A percentile compares a stretch with the other conserved stretches of the same genome.
These are phyloP conservation scores for Cecidostiba fungosa DNA, from an alignment of 2,888 invertebrate species.

Conservation along the genomic window DNA sequence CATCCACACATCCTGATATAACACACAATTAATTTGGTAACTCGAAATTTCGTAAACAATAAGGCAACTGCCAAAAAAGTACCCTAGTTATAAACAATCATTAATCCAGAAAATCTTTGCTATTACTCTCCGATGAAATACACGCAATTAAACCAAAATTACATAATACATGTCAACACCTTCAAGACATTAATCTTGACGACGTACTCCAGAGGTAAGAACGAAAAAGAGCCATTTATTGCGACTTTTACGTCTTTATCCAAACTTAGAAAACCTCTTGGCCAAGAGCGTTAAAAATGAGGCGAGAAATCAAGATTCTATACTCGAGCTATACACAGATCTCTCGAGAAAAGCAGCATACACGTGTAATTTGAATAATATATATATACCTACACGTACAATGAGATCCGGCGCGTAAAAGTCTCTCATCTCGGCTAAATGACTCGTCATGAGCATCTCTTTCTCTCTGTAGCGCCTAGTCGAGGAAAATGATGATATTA, in stretches of 20 bases:
- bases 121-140: background rate
- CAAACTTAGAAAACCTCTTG: background rate
- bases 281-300: constrained; percentile 4
- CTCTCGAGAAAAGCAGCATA: background rate
- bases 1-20: background rate
- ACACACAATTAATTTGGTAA: background rate
- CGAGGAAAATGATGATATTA: constrained; percentile 15
- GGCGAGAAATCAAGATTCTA: background rate
- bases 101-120: background rate
- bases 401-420: background rate
- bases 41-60: background rate
- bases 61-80: background rate
- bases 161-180: background rate
- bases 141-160: background rate
- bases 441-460: background rate
- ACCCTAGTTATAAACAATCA: background rate
- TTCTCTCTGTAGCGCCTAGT: background rate
- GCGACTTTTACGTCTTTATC: background rate
- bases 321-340: background rate
- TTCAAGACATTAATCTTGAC: background rate
- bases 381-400: background rate
- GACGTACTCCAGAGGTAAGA: background rate
- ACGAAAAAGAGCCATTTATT: background rate
- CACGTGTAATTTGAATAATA: background rate
- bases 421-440: background rate